Conservation (phyloP, 2,888 invertebrate species). For the Drosophila anceps region DNA sequence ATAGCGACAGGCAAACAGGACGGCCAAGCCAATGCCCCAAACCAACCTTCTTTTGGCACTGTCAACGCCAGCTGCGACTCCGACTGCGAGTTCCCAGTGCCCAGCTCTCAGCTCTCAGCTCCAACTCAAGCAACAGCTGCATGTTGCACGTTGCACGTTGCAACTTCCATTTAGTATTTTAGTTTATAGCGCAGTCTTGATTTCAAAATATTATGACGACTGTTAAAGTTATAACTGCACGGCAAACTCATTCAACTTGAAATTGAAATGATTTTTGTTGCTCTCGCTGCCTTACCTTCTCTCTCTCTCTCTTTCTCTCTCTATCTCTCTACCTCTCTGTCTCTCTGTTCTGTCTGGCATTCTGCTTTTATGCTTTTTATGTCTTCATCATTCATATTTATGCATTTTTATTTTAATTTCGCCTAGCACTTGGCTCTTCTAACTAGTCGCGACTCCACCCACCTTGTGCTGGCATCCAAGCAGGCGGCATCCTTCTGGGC, state of each 20-base stretch:
- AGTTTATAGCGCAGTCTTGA: conserved; percentile 71
- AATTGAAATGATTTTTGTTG: conserved; percentile 56
- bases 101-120: conserved; percentile 14
- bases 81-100: conserved; percentile 28
- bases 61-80: conserved; percentile 68
- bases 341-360: conserved; percentile 19
- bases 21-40: conserved; percentile 2
- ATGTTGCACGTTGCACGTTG: conserved; percentile 24
- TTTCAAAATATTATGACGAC: conserved; percentile 75
- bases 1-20: conserved; percentile 13
- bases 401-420: conserved; percentile 69
- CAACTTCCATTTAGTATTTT: conserved; percentile 59
- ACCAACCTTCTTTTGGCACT: conserved; percentile 30
- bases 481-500: conserved; percentile 35
- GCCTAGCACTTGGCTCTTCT: conserved; percentile 39
- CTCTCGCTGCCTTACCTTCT: background rate
- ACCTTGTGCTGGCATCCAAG: conserved; percentile 27
- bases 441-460: conserved; percentile 55
- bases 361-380: conserved; percentile 54
- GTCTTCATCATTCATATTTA: conserved; percentile 75
- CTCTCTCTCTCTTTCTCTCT: background rate
- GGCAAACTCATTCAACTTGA: conserved; percentile 59
- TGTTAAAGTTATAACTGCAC: conserved; percentile 62
- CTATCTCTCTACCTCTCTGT: background rate
- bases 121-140: conserved; percentile 26